phyloP scores from a whole-genome alignment of 2,113 vertebrate genomes.

The Ariopsis seemanni region DNA sequence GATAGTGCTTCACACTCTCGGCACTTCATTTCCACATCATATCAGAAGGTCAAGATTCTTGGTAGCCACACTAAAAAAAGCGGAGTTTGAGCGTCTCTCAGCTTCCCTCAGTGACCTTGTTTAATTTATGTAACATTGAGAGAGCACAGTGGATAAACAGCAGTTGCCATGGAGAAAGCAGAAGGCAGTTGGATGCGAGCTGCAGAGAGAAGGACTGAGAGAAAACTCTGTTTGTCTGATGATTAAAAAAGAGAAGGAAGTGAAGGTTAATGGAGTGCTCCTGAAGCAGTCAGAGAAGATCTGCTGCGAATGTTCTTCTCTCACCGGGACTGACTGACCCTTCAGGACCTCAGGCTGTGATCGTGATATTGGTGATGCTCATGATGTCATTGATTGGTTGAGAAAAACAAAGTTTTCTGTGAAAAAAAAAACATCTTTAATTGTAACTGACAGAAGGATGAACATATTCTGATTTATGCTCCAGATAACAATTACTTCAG shows the following conservation, averaged over 20 bases:
- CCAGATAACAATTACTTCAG: background rate
- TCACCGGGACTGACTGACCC: background rate
- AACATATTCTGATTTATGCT: background rate
- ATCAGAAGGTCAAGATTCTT: background rate
- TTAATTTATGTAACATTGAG: constrained; percentile 68
- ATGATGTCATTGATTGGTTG: background rate
- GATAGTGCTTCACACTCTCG: constrained; percentile 18
- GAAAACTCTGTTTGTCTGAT: background rate
- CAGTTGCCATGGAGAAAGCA: constrained; percentile 76
- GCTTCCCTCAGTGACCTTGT: constrained; percentile 67
- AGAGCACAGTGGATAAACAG: constrained; percentile 61
- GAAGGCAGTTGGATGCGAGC: constrained; percentile 42
- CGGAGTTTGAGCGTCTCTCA: constrained; percentile 59
- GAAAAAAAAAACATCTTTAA: background rate
- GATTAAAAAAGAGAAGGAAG: constrained; percentile 8
- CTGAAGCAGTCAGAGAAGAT: constrained; percentile 41
- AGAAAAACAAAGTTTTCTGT: background rate
- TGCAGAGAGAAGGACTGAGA: constrained; percentile 2
- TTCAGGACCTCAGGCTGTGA: background rate
- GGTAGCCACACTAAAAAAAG: constrained; percentile 47
- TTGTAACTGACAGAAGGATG: background rate
- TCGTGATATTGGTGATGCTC: background rate
- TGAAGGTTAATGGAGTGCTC: constrained; percentile 11
- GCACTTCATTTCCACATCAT: constrained; percentile 7
- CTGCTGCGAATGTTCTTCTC: background rate